A percentile compares a stretch with the other conserved stretches of the same genome.
Conservation (phyloP, 2,797 vertebrate genomes). For the Macropus fuliginosus region DNA sequence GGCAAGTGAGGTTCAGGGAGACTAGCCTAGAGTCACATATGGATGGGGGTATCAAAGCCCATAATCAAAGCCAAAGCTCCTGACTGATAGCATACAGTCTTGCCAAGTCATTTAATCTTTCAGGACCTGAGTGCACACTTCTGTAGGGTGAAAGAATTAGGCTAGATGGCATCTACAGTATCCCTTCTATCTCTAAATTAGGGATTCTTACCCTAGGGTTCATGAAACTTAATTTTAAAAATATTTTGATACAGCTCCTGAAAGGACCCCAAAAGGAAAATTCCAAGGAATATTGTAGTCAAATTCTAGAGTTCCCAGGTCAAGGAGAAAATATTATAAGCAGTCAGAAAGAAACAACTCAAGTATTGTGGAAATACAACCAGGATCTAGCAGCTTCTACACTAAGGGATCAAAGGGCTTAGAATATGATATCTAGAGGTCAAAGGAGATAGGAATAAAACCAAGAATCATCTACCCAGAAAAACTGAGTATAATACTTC, state of each 20-base stretch:
- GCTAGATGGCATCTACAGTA: not conserved
- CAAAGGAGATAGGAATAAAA: too few species aligned
- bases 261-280: too few species aligned
- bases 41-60: not conserved
- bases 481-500: too few species aligned
- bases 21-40: not conserved
- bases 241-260: not conserved
- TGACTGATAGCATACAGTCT: not conserved
- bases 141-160: not conserved
- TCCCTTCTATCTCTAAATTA: not conserved
- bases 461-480: too few species aligned
- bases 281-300: too few species aligned
- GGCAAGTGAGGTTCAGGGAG: not conserved
- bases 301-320: too few species aligned
- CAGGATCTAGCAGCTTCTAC: too few species aligned
- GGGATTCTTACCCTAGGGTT: not conserved
- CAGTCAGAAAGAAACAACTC: too few species aligned
- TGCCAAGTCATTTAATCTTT: not conserved
- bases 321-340: too few species aligned
- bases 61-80: not conserved
- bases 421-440: too few species aligned
- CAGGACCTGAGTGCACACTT: not conserved
- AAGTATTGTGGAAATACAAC: too few species aligned
- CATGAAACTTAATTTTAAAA: not conserved
- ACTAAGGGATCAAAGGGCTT: too few species aligned